Percentiles rank a stretch among this genome's conserved stretches.
These are phyloP conservation scores for Periparus ater DNA, from an alignment of 2,797 vertebrate species.

Conservation along the genomic window DNA sequence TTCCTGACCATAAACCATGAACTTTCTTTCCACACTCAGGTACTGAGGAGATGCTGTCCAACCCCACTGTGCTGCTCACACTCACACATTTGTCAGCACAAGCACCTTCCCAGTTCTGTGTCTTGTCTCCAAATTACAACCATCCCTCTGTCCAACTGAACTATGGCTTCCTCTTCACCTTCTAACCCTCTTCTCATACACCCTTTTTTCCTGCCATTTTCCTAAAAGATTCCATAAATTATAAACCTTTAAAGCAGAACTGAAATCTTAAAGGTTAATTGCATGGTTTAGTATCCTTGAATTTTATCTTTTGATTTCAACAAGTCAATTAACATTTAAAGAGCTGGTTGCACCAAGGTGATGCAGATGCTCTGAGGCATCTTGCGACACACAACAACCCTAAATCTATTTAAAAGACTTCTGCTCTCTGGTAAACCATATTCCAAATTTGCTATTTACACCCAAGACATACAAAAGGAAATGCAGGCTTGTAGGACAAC, in stretches of 20 bases:
- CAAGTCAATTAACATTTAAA: slow-evolving; percentile 15
- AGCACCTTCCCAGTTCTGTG: not conserved
- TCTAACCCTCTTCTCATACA: not conserved
- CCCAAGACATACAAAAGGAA: not conserved
- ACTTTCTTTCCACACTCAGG: not conserved
- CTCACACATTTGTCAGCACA: accelerated
- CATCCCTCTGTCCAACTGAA: not conserved
- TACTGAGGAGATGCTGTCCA: not conserved
- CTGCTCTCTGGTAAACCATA: not conserved
- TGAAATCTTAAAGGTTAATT: slow-evolving; percentile 18
- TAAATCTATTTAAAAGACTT: not conserved
- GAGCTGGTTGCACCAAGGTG: not conserved
- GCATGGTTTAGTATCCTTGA: not conserved
- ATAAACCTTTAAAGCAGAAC: not conserved
- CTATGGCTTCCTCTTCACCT: not conserved
- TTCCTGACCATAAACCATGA: not conserved
- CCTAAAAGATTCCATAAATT: not conserved
- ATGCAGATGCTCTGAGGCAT: not conserved
- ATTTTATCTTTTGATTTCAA: not conserved
- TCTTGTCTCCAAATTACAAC: not conserved
- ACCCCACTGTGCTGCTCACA: not conserved
- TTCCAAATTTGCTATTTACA: not conserved
- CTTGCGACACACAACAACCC: not conserved
- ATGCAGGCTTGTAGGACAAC: not conserved
- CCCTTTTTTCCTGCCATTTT: not conserved